phyloP scores from a whole-genome alignment of 2,888 invertebrate species.

The Fabriciana adippe region DNA sequence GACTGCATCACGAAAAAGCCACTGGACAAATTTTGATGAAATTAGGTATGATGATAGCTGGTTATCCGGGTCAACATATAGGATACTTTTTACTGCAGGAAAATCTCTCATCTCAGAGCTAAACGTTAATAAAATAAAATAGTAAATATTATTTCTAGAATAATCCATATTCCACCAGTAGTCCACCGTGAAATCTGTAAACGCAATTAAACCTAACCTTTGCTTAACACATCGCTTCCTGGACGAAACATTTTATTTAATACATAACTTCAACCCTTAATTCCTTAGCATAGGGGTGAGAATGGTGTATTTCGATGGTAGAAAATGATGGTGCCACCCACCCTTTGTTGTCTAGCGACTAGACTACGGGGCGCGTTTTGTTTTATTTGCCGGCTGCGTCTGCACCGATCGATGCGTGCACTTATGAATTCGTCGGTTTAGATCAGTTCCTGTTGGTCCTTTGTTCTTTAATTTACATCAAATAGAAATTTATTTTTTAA shows the following conservation, averaged over 20 bases:
- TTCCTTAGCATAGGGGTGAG: slow-evolving; percentile 35
- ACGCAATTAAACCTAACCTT: slow-evolving; percentile 74
- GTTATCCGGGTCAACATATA: no score
- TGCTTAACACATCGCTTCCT: slow-evolving; percentile 75
- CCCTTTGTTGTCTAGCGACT: slow-evolving; percentile 79
- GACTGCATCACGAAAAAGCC: no score
- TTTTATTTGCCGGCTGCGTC: slow-evolving; percentile 64
- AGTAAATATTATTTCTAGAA: slow-evolving; percentile 10
- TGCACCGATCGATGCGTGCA: slow-evolving; percentile 48
- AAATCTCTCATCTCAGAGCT: no score
- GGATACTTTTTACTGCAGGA: no score
- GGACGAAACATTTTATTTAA: slow-evolving; percentile 32
- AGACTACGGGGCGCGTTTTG: slow-evolving; percentile 72
- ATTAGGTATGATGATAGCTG: no score
- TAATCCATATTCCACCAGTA: slow-evolving; percentile 23
- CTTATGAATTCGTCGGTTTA: slow-evolving; percentile 47
- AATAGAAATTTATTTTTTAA: not conserved
- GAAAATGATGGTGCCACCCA: slow-evolving; percentile 55
- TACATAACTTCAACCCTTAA: slow-evolving; percentile 42
- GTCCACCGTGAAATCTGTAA: slow-evolving; percentile 68
- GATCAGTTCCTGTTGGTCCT: slow-evolving; percentile 30
- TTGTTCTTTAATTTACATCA: slow-evolving; percentile 8
- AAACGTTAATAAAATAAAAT: no score
- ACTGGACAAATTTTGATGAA: no score
- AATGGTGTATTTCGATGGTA: slow-evolving; percentile 40